Conservation (phyloP, 2,888 invertebrate genomes). For the Drosophila atripex region DNA sequence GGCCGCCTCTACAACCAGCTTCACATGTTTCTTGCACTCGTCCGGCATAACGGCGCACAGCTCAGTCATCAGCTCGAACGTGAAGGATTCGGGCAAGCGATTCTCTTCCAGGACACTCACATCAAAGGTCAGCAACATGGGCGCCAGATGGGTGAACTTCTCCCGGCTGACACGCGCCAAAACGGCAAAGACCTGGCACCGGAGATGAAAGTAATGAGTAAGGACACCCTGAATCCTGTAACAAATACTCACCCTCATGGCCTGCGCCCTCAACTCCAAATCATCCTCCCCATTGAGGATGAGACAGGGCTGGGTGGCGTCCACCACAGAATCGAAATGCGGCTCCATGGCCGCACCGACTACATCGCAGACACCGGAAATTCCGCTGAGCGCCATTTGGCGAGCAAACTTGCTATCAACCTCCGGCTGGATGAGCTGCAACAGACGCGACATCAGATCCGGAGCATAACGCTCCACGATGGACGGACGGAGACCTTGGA, state of each 20-base stretch:
- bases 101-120: not conserved
- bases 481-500: slow-evolving; percentile 14
- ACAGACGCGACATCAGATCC: slow-evolving; percentile 10
- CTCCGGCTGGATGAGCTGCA: slow-evolving; percentile 4
- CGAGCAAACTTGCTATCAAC: slow-evolving; percentile 1
- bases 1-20: not conserved
- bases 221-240: not conserved
- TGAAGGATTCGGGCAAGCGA: not conserved
- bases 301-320: not conserved
- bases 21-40: not conserved
- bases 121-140: not conserved
- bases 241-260: not conserved
- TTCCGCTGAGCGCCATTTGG: slow-evolving; percentile 18
- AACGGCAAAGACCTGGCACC: not conserved
- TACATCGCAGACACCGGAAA: slow-evolving; percentile 11
- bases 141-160: not conserved
- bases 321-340: not conserved
- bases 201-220: not conserved
- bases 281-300: not conserved
- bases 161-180: not conserved
- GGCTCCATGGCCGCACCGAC: not conserved
- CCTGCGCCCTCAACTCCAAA: not conserved
- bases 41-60: not conserved
- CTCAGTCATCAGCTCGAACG: not conserved
- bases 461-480: slow-evolving; percentile 10